Evolutionary conservation across 2,797 vertebrate genomes (phyloP).

Genomic region (Sebastes itinus): DNA sequence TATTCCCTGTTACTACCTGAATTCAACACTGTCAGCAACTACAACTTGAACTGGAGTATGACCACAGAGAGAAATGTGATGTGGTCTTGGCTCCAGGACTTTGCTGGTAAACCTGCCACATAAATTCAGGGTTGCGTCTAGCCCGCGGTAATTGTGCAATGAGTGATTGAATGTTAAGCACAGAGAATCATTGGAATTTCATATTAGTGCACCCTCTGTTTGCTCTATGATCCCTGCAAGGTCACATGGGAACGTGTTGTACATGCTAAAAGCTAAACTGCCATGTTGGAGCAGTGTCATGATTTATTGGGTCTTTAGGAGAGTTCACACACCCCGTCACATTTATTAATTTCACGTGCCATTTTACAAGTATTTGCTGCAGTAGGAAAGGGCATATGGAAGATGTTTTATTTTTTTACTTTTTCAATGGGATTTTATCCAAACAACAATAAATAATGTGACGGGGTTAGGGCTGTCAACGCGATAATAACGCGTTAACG

Average conservation of each 20-base stretch:
- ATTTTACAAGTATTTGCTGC: not conserved
- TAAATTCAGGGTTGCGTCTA: constrained; percentile 27
- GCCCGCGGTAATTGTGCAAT: constrained; percentile 7
- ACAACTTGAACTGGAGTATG: constrained; percentile 21
- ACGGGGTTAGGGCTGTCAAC: too few relatives aligned
- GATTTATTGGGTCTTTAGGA: not conserved
- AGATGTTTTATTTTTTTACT: not conserved
- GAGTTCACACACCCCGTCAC: not conserved
- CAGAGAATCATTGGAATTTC: constrained; percentile 6
- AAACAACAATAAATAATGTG: not conserved
- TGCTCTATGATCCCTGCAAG: not conserved
- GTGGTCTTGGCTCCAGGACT: not conserved
- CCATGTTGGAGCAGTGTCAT: not conserved
- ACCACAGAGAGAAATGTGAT: constrained; percentile 27
- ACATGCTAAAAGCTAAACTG: not conserved
- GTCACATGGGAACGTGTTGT: constrained; percentile 9
- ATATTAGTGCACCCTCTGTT: constrained; percentile 2
- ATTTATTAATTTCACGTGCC: not conserved
- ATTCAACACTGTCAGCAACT: constrained; percentile 38
- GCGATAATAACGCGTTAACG: too few relatives aligned
- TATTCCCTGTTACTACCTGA: constrained; percentile 30
- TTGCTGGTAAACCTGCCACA: constrained; percentile 43
- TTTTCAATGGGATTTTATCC: not conserved
- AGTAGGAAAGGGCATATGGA: not conserved
- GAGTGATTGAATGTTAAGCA: constrained; percentile 22